These are phyloP conservation scores for Sycobia sp. DNA, from an alignment of 1,140 invertebrate genomes.

Conservation along the genomic window DNA sequence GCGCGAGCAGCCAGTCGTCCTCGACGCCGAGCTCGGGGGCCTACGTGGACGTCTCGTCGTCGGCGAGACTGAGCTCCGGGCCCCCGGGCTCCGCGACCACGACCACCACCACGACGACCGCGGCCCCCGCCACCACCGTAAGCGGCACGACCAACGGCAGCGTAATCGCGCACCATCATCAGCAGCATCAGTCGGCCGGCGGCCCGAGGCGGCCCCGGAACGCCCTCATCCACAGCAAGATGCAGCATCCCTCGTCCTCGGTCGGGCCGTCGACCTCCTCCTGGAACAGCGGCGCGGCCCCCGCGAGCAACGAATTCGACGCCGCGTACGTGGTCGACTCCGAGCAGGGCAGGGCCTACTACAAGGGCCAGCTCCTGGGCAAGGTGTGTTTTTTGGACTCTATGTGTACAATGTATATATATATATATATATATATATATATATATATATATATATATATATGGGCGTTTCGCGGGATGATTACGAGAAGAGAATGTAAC, in stretches of 20 bases:
- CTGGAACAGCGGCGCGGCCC: slow-evolving; percentile 36
- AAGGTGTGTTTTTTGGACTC: slow-evolving; percentile 58
- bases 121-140: background rate
- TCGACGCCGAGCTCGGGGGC: slow-evolving; percentile 26
- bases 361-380: slow-evolving; percentile 64
- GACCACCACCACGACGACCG: slow-evolving; percentile 3
- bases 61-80: background rate
- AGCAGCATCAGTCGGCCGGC: background rate
- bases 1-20: slow-evolving; percentile 11
- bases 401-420: no score
- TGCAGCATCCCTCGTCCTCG: background rate
- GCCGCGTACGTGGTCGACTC: slow-evolving; percentile 64
- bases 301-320: slow-evolving; percentile 48
- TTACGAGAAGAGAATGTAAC: no score
- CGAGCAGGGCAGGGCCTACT: slow-evolving; percentile 61
- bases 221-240: background rate
- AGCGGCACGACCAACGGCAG: background rate
- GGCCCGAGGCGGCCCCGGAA: background rate
- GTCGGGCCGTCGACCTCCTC: slow-evolving; percentile 32
- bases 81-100: background rate
- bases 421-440: no score
- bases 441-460: no score
- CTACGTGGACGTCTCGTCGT: slow-evolving; percentile 22
- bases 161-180: no score
- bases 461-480: no score